Evolutionary conservation across 2,888 invertebrate genomes (phyloP), one percentile per base, ranked within the genome.

Genomic region (Cephus pygmeus): DNA sequence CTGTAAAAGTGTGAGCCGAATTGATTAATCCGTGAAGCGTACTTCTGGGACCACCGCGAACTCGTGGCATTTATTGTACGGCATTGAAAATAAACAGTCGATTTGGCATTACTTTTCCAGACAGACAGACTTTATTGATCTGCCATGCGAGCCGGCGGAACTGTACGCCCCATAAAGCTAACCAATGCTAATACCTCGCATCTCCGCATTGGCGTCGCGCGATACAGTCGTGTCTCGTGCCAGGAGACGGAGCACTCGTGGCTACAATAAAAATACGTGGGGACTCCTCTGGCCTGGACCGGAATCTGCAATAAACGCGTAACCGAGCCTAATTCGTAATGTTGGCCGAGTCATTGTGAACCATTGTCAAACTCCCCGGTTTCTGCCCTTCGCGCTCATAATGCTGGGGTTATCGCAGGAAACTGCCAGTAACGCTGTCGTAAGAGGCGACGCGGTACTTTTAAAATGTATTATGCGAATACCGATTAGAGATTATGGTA

Each of bases 101-200:
- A 90, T 90, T 90, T 88, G 88, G 87, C 87, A 88, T 89, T 88
- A 88, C 87, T 90, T 89, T 88, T 89, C 87, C 87, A 87, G 86
- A 87, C 88, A 88, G 89, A 86, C 87, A 87, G 89, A 89, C 90
- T 89, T 90, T 90, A 90, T 91, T 89, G 90, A 90, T 89, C 90
- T 85, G 83, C 80, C 81, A 83, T 83, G 82, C 84, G 85, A 88
- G 85, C 84, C 84, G 84, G 87, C 91, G 91, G 91, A 91, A 91
- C 89, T 93, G 92, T 92, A 93, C 92, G 93, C 93, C 89, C 93
- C 93, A 93, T 93, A 93, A 93, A 93, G 92, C 92, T 92, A 93
- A 93, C 93, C 93, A 93, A 93, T 93, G 93, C 93, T 93, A 93
- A 93, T 93, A 93, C 89, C 88, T 89, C 87, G 88, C 85, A 86